Percentiles rank a stretch among this genome's conserved stretches.
Conservation (phyloP, 2,888 invertebrate genomes). For the Hydriomena furcata region DNA sequence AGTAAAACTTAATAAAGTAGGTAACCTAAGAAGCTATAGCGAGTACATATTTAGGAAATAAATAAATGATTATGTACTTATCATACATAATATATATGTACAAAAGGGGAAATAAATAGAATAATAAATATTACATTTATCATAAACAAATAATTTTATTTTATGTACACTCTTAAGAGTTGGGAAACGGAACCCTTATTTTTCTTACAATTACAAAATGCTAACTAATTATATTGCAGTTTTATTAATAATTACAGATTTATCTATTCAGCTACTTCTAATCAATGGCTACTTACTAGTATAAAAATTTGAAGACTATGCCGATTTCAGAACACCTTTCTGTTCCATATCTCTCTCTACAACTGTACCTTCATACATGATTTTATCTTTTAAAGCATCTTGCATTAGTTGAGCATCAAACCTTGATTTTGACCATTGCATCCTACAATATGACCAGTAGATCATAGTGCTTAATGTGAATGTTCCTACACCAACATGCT, state of each 20-base stretch:
- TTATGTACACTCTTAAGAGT: slow-evolving; percentile 17
- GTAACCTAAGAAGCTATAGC: too few species aligned
- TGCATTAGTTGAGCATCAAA: slow-evolving; percentile 86
- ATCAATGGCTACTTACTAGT: slow-evolving; percentile 5
- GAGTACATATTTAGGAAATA: too few species aligned
- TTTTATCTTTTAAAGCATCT: slow-evolving; percentile 84
- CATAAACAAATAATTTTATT: slow-evolving; percentile 13
- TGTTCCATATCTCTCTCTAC: slow-evolving; percentile 75
- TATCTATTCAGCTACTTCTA: neutral
- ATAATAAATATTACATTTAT: too few species aligned
- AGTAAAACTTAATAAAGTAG: too few species aligned
- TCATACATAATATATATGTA: too few species aligned
- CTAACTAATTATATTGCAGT: neutral
- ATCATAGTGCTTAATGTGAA: slow-evolving; percentile 85
- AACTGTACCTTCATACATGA: slow-evolving; percentile 85
- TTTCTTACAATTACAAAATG: slow-evolving; percentile 4
- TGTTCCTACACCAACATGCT: slow-evolving; percentile 86
- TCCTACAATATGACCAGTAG: slow-evolving; percentile 89
- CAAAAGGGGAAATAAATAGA: too few species aligned
- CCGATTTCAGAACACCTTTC: slow-evolving; percentile 69
- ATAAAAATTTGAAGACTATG: slow-evolving; percentile 37
- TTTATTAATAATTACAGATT: too few species aligned
- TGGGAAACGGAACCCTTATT: too few species aligned
- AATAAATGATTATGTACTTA: too few species aligned
- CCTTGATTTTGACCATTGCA: slow-evolving; percentile 86